phyloP scores from a whole-genome alignment of 2,888 invertebrate genomes.

The Lydus trimaculatus region DNA sequence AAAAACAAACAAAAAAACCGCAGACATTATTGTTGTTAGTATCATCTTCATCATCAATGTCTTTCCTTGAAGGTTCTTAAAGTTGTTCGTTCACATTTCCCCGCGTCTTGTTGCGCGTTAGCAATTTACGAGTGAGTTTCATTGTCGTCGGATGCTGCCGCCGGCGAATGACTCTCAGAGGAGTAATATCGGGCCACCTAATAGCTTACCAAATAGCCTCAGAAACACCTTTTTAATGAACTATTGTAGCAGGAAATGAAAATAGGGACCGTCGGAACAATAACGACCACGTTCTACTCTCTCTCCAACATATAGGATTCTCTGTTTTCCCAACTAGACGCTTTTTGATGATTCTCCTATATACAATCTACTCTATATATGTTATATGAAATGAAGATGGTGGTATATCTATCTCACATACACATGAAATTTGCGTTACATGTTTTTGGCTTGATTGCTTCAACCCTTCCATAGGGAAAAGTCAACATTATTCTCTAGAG shows the following conservation, averaged over 20 bases:
- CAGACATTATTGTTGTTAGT: neutral
- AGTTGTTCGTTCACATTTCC: conserved; percentile 20
- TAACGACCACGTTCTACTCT: conserved; percentile 45
- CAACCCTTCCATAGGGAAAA: conserved; percentile 51
- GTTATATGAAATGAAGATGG: too few species aligned
- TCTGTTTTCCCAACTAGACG: conserved; percentile 19
- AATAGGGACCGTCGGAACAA: conserved; percentile 58
- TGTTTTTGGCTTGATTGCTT: conserved; percentile 29
- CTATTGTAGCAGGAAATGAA: conserved; percentile 65
- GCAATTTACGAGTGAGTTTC: conserved; percentile 61
- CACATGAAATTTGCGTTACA: conserved; percentile 30
- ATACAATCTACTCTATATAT: conserved; percentile 30
- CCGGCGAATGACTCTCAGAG: conserved; percentile 62
- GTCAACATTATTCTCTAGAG: conserved; percentile 44
- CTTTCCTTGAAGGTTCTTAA: conserved; percentile 6
- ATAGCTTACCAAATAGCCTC: conserved; percentile 74
- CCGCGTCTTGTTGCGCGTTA: conserved; percentile 43
- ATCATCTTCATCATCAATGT: conserved; percentile 2
- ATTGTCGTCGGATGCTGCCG: conserved; percentile 61
- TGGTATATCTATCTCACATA: neutral
- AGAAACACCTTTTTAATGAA: conserved; percentile 80
- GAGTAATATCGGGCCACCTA: conserved; percentile 67
- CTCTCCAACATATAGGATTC: conserved; percentile 37
- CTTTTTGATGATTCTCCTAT: conserved; percentile 41
- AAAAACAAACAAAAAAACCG: neutral